These are phyloP conservation scores for Torymus aiolomorphi DNA, from an alignment of 2,888 invertebrate species.

Conservation along the genomic window DNA sequence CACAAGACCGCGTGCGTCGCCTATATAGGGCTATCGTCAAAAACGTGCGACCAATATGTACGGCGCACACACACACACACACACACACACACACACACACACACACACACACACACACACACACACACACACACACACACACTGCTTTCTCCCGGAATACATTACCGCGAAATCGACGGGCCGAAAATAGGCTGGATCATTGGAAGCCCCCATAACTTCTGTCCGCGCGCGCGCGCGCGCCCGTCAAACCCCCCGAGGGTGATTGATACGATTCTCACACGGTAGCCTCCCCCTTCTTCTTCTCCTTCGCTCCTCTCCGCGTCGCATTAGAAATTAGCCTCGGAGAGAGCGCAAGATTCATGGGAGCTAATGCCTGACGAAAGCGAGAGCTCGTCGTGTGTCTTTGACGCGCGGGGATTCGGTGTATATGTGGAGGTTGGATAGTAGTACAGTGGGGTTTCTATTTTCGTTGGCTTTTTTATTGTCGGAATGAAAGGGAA, in stretches of 20 bases:
- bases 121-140: not conserved
- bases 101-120: not conserved
- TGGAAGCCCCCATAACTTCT: conserved; percentile 47
- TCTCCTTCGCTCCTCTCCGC: not conserved
- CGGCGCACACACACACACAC: conserved; percentile 4
- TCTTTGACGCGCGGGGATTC: not conserved
- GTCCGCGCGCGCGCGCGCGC: conserved; percentile 18
- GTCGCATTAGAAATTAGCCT: conserved; percentile 52
- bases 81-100: not conserved
- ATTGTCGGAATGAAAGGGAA: not conserved
- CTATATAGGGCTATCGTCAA: conserved; percentile 15
- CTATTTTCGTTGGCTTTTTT: conserved; percentile 23
- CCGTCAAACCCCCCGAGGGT: conserved; percentile 20
- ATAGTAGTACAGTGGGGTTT: not conserved
- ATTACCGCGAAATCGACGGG: conserved; percentile 47
- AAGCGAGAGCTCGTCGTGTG: not conserved
- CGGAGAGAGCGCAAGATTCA: conserved; percentile 34
- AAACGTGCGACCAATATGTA: conserved; percentile 48
- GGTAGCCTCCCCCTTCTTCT: not conserved
- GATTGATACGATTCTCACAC: conserved; percentile 54
- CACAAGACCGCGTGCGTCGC: not conserved
- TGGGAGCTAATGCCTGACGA: conserved; percentile 33
- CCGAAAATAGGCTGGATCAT: conserved; percentile 51
- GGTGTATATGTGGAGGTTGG: too few relatives aligned
- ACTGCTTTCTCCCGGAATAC: conserved; percentile 20